Evolutionary conservation across 2,888 invertebrate genomes (phyloP).

Genomic region (Drosophila mimetica): DNA sequence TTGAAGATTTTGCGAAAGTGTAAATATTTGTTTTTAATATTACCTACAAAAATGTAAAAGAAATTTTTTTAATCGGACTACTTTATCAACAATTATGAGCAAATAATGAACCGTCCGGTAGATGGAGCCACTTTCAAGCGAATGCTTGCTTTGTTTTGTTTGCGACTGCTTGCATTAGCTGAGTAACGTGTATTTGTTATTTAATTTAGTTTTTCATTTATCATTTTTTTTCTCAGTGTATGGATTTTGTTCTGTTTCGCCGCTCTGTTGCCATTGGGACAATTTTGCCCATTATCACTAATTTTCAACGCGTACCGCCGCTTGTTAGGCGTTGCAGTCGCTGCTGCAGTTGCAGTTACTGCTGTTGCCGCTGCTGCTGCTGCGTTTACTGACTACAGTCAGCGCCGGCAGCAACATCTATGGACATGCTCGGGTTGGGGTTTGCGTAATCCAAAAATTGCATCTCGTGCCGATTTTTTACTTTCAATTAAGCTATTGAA

Average conservation of each 20-base stretch:
- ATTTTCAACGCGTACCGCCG: slow-evolving; percentile 68
- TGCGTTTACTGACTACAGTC: slow-evolving; percentile 6
- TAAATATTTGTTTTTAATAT: no score
- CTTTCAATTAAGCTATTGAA: slow-evolving; percentile 81
- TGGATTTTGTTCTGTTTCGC: slow-evolving; percentile 27
- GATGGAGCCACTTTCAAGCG: no score
- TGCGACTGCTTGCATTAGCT: no score
- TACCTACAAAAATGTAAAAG: no score
- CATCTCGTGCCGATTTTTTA: slow-evolving; percentile 67
- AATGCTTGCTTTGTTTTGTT: no score
- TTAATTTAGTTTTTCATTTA: neutral
- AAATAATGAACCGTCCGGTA: no score
- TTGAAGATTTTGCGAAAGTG: no score
- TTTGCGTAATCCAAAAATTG: slow-evolving; percentile 77
- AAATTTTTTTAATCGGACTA: no score
- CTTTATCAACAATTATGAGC: no score
- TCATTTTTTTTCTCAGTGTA: slow-evolving; percentile 8
- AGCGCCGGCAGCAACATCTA: slow-evolving; percentile 23
- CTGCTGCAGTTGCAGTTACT: slow-evolving; percentile 4
- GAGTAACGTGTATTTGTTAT: no score
- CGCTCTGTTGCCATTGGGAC: slow-evolving; percentile 68
- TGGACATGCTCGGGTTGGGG: slow-evolving; percentile 57
- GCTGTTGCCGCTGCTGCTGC: slow-evolving; percentile 5
- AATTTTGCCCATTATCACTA: slow-evolving; percentile 80
- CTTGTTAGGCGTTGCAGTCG: slow-evolving; percentile 64